Conservation (phyloP, 2,888 invertebrate genomes). For the Xestobium rufovillosum region DNA sequence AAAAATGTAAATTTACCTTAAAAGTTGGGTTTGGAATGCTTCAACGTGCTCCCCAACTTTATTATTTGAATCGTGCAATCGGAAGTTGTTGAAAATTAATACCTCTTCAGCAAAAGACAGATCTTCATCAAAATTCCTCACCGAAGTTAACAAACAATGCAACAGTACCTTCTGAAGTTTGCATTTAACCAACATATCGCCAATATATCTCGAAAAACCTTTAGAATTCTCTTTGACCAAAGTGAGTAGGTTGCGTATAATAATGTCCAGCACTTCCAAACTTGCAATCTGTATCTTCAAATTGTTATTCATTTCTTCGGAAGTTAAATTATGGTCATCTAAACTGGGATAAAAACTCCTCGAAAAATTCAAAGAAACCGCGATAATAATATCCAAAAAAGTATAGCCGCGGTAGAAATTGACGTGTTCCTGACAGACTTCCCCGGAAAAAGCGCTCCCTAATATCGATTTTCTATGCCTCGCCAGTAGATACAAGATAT, state of each 20-base stretch:
- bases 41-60: slow-evolving; percentile 56
- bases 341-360: slow-evolving; percentile 71
- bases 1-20: slow-evolving; percentile 42
- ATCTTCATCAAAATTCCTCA: slow-evolving; percentile 53
- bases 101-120: slow-evolving; percentile 68
- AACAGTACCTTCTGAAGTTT: slow-evolving; percentile 78
- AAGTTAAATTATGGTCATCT: slow-evolving; percentile 56
- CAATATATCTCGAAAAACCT: slow-evolving; percentile 68
- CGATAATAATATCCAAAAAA: slow-evolving; percentile 70
- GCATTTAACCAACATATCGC: slow-evolving; percentile 64
- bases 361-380: slow-evolving; percentile 71
- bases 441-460: slow-evolving; percentile 58
- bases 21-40: slow-evolving; percentile 59
- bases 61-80: slow-evolving; percentile 49
- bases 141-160: slow-evolving; percentile 72
- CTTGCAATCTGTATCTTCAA: slow-evolving; percentile 70
- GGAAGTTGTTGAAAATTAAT: slow-evolving; percentile 63
- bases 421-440: slow-evolving; percentile 55
- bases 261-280: slow-evolving; percentile 63
- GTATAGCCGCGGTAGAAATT: slow-evolving; percentile 68
- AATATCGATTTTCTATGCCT: slow-evolving; percentile 74
- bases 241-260: slow-evolving; percentile 63
- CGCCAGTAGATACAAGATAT: slow-evolving; percentile 56
- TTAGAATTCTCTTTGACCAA: slow-evolving; percentile 71
- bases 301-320: slow-evolving; percentile 66